Conservation (phyloP, 2,888 invertebrate genomes). For the Sinelater perroti region DNA sequence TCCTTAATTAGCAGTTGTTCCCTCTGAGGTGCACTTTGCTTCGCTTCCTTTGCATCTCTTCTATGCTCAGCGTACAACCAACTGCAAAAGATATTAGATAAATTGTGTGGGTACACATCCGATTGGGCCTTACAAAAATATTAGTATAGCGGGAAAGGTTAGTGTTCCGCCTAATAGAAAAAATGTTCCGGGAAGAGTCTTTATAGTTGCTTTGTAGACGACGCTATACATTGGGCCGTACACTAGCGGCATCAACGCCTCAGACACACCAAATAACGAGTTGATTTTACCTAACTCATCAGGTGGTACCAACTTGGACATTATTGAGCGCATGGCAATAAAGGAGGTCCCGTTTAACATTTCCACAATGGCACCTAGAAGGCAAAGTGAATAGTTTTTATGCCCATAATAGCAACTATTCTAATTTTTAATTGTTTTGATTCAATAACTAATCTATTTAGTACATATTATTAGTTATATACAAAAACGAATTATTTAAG, state of each 20-base stretch:
- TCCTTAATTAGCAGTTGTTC: neutral
- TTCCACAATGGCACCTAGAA: constrained; percentile 64
- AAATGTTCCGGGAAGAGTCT: constrained; percentile 50
- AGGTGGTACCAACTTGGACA: constrained; percentile 65
- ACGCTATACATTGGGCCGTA: constrained; percentile 41
- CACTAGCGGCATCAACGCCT: constrained; percentile 53
- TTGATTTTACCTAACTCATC: constrained; percentile 66
- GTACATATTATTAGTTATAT: no score
- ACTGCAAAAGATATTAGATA: constrained; percentile 51
- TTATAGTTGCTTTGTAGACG: constrained; percentile 5
- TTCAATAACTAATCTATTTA: no score
- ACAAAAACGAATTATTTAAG: no score
- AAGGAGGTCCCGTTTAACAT: constrained; percentile 61
- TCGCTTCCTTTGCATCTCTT: constrained; percentile 53
- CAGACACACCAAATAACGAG: constrained; percentile 55
- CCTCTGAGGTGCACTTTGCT: constrained; percentile 53
- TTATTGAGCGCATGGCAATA: constrained; percentile 67
- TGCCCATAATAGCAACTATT: neutral
- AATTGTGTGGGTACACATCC: no score
- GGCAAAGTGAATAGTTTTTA: neutral
- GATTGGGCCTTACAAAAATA: constrained; percentile 55
- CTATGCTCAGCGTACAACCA: constrained; percentile 58
- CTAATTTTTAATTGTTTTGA: neutral
- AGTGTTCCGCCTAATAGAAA: constrained; percentile 50
- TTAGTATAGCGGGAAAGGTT: constrained; percentile 56